A percentile compares a stretch with the other conserved stretches of the same genome.
Conservation (phyloP, 2,797 vertebrate species). For the Chaunax sp. region DNA sequence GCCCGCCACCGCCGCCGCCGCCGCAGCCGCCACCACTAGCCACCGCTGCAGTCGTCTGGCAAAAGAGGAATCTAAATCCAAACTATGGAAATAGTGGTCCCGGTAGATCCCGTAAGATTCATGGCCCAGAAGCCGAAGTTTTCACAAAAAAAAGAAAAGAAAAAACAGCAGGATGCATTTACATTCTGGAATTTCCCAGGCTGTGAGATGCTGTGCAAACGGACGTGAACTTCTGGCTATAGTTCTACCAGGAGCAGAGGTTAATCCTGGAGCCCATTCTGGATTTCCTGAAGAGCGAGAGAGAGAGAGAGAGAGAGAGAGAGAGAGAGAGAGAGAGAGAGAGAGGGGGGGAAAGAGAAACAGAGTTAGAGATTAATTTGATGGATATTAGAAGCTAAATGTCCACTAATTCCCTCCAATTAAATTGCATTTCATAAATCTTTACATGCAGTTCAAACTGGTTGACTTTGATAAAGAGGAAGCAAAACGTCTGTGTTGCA, state of each 20-base stretch:
- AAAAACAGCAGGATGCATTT: constrained; percentile 75
- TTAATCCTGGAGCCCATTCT: constrained; percentile 82
- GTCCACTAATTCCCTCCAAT: constrained; percentile 69
- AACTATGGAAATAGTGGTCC: constrained; percentile 80
- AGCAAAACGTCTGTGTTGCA: constrained; percentile 9
- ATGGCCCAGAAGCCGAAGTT: constrained; percentile 84
- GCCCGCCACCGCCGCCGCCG: constrained; percentile 69
- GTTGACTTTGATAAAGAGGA: constrained; percentile 30
- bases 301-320: constrained; percentile 56
- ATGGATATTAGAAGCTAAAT: constrained; percentile 71
- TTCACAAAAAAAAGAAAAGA: constrained; percentile 41
- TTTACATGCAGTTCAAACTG: constrained; percentile 45
- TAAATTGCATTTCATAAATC: constrained; percentile 62
- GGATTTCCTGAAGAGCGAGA: constrained; percentile 82
- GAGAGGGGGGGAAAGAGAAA: constrained; percentile 44
- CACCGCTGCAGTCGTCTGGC: constrained; percentile 70
- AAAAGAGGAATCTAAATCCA: constrained; percentile 80
- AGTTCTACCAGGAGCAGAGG: constrained; percentile 79
- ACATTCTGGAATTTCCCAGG: constrained; percentile 87
- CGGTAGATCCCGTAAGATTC: constrained; percentile 83
- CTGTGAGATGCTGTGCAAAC: constrained; percentile 27
- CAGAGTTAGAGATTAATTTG: constrained; percentile 66
- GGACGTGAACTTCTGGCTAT: constrained; percentile 63
- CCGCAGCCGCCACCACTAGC: constrained; percentile 60
- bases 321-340: constrained; percentile 60